phyloP scores from a whole-genome alignment of 1,140 invertebrate species.

The Meloidogyne chitwoodi region DNA sequence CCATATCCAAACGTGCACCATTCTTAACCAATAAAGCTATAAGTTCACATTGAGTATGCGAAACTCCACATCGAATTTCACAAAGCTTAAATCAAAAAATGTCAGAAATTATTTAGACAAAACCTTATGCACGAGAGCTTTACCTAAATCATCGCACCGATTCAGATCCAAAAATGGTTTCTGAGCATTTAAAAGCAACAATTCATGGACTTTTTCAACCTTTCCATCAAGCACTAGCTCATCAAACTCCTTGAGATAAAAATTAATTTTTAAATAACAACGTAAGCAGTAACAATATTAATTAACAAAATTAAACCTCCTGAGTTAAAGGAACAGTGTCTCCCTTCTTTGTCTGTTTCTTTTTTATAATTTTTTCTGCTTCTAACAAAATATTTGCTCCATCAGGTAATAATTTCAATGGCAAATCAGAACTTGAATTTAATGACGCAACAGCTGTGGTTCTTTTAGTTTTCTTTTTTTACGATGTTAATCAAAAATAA shows the following conservation, averaged over 20 bases:
- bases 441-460: neutral
- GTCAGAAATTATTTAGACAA: neutral
- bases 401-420: neutral
- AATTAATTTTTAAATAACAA: neutral
- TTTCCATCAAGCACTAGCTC: conserved; percentile 29
- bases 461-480: neutral
- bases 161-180: conserved; percentile 14
- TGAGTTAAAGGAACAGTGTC: neutral
- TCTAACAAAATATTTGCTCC: neutral
- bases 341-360: neutral
- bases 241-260: conserved; percentile 20
- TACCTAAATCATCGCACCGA: conserved; percentile 13
- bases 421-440: neutral
- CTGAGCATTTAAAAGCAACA: neutral
- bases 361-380: neutral
- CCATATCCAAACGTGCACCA: conserved; percentile 24
- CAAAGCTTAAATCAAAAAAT: conserved; percentile 21
- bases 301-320: neutral
- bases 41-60: conserved; percentile 27
- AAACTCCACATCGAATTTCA: conserved; percentile 18
- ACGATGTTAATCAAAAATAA: neutral
- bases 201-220: conserved; percentile 18
- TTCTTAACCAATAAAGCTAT: conserved; percentile 14
- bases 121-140: conserved; percentile 25
- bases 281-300: neutral